These are phyloP conservation scores for Sternotherus odoratus DNA, from an alignment of 2,797 vertebrate genomes.

Conservation along the genomic window DNA sequence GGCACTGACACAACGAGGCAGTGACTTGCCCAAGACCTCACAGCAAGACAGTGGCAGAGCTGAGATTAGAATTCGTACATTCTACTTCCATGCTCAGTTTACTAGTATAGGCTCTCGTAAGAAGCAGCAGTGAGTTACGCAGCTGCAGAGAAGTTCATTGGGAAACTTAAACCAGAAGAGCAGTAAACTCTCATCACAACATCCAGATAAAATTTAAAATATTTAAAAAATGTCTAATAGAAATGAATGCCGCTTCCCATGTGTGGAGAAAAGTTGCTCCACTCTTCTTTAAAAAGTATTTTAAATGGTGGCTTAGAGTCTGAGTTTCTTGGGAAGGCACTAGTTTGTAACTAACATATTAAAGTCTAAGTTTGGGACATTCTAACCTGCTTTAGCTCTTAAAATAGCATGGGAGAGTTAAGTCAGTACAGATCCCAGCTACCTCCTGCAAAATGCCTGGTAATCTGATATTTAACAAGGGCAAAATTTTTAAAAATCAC, in stretches of 20 bases:
- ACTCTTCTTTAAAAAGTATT: conserved; percentile 27
- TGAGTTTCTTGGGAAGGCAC: neutral
- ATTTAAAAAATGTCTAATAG: neutral
- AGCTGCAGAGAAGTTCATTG: conserved; percentile 19
- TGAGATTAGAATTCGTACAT: conserved; percentile 38
- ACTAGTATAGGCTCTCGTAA: conserved; percentile 43
- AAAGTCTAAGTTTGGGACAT: neutral
- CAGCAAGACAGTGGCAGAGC: conserved; percentile 43
- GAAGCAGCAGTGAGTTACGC: neutral
- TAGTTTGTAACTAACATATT: neutral
- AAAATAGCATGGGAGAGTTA: neutral
- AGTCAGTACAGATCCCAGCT: neutral
- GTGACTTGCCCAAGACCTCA: conserved; percentile 51
- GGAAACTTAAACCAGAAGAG: conserved; percentile 15
- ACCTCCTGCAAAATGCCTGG: neutral
- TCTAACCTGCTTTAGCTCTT: neutral
- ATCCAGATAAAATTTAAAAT: neutral
- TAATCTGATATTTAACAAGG: neutral
- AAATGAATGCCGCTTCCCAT: neutral
- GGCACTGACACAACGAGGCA: conserved; percentile 50
- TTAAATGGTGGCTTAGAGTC: neutral
- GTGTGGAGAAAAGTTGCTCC: neutral
- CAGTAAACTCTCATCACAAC: neutral
- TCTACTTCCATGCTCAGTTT: conserved; percentile 58
- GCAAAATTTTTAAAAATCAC: neutral